phyloP scores from a whole-genome alignment of 2,113 vertebrate genomes.

The Silurus glanis region DNA sequence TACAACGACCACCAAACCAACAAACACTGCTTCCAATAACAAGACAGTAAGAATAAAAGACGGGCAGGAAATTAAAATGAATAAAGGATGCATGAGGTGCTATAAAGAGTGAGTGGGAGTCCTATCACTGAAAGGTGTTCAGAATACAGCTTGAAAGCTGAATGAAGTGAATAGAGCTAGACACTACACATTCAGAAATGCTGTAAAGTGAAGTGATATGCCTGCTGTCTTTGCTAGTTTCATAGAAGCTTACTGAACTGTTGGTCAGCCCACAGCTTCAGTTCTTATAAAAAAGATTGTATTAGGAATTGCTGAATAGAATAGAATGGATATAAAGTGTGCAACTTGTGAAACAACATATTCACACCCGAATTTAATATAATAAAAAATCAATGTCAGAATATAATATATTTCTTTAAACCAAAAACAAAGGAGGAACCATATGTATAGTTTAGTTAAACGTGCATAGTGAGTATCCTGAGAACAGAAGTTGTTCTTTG shows the following conservation, averaged over 20 bases:
- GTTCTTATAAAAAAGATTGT: background rate
- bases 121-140: conserved; percentile 64
- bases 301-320: background rate
- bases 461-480: background rate
- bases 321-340: background rate
- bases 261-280: conserved; percentile 4
- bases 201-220: conserved; percentile 32
- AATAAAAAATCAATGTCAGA: background rate
- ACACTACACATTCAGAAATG: conserved; percentile 34
- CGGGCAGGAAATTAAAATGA: conserved; percentile 62
- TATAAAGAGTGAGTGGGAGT: conserved; percentile 69
- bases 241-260: background rate
- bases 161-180: conserved; percentile 47
- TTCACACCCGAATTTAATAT: background rate
- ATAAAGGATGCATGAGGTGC: conserved; percentile 72
- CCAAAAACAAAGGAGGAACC: background rate
- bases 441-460: background rate
- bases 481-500: background rate
- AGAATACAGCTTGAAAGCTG: conserved; percentile 58
- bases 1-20: conserved; percentile 5
- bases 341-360: background rate
- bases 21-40: background rate
- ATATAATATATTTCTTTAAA: background rate
- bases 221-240: conserved; percentile 28
- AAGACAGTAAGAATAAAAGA: conserved; percentile 31